These are phyloP conservation scores for Cyprinella venusta DNA, from an alignment of 2,797 vertebrate species.

Conservation along the genomic window DNA sequence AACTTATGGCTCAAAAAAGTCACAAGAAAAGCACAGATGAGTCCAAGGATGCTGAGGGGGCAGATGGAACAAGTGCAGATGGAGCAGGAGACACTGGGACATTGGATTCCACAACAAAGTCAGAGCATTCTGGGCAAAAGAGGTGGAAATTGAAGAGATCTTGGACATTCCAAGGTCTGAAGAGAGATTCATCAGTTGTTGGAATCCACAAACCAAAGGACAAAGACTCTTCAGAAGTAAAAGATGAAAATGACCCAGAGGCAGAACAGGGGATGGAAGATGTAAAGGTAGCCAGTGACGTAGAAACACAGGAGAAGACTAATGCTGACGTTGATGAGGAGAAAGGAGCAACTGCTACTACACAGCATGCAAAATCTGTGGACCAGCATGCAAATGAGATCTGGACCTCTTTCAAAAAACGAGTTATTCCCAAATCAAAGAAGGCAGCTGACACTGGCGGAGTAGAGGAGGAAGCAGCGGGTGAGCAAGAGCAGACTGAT, in stretches of 20 bases:
- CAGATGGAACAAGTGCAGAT: slow-evolving; percentile 66
- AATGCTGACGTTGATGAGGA: slow-evolving; percentile 57
- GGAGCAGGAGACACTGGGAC: slow-evolving; percentile 77
- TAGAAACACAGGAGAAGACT: slow-evolving; percentile 56
- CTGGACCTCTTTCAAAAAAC: slow-evolving; percentile 84
- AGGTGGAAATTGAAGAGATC: slow-evolving; percentile 83
- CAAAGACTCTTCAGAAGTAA: slow-evolving; percentile 70
- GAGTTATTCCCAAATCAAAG: slow-evolving; percentile 81
- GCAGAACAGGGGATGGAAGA: slow-evolving; percentile 60
- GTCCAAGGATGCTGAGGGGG: slow-evolving; percentile 73
- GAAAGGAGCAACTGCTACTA: slow-evolving; percentile 51
- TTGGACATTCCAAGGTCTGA: slow-evolving; percentile 84
- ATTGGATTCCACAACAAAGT: slow-evolving; percentile 73
- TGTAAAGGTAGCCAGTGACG: slow-evolving; percentile 54
- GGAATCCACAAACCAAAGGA: slow-evolving; percentile 78
- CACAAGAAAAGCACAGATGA: slow-evolving; percentile 77
- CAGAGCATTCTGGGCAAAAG: slow-evolving; percentile 78
- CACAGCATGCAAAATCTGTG: slow-evolving; percentile 65
- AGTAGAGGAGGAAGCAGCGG: slow-evolving; percentile 74
- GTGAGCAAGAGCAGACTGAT: slow-evolving; percentile 75
- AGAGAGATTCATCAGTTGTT: slow-evolving; percentile 79
- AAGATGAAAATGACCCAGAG: slow-evolving; percentile 63
- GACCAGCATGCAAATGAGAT: slow-evolving; percentile 82
- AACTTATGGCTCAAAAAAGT: slow-evolving; percentile 81
- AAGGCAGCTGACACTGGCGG: slow-evolving; percentile 57